A percentile compares a stretch with the other conserved stretches of the same genome.
phyloP scores from a whole-genome alignment of 2,113 vertebrate genomes.

The Cephalophus harveyi region DNA sequence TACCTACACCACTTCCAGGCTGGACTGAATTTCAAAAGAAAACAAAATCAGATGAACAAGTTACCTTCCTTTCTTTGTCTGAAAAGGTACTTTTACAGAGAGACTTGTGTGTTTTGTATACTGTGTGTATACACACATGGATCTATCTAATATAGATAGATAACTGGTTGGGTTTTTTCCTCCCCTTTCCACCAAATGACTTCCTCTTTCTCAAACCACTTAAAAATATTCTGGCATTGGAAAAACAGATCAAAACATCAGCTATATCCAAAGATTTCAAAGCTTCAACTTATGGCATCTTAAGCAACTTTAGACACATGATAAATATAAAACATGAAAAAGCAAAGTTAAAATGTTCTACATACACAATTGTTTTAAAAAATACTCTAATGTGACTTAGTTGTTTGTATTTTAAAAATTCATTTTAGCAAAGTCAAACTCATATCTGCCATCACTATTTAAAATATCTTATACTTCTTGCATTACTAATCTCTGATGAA shows the following conservation, averaged over 20 bases:
- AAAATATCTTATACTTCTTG: background rate
- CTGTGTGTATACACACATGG: background rate
- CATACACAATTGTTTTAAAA: background rate
- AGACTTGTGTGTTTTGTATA: slow-evolving; percentile 31
- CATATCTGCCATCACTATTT: background rate
- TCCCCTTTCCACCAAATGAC: slow-evolving; percentile 42
- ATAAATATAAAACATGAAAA: slow-evolving; percentile 25
- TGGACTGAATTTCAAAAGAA: slow-evolving; percentile 76
- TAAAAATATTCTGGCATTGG: slow-evolving; percentile 48
- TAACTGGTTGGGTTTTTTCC: background rate
- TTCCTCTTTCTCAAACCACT: slow-evolving; percentile 63
- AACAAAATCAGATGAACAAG: slow-evolving; percentile 50
- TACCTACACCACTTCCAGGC: slow-evolving; percentile 69
- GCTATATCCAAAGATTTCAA: slow-evolving; percentile 29
- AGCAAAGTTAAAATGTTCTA: slow-evolving; percentile 16
- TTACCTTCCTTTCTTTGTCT: slow-evolving; percentile 42
- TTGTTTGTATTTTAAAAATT: background rate
- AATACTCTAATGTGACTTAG: background rate
- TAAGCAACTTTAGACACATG: slow-evolving; percentile 30
- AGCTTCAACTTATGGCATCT: slow-evolving; percentile 34
- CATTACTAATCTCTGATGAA: background rate
- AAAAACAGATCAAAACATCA: slow-evolving; percentile 54
- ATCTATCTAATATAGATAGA: slow-evolving; percentile 13
- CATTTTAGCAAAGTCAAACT: slow-evolving; percentile 28
- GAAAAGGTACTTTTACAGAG: slow-evolving; percentile 62